A percentile compares a stretch with the other conserved stretches of the same genome.
Conservation (phyloP, 2,888 invertebrate genomes). For the Coenonympha arcania region DNA sequence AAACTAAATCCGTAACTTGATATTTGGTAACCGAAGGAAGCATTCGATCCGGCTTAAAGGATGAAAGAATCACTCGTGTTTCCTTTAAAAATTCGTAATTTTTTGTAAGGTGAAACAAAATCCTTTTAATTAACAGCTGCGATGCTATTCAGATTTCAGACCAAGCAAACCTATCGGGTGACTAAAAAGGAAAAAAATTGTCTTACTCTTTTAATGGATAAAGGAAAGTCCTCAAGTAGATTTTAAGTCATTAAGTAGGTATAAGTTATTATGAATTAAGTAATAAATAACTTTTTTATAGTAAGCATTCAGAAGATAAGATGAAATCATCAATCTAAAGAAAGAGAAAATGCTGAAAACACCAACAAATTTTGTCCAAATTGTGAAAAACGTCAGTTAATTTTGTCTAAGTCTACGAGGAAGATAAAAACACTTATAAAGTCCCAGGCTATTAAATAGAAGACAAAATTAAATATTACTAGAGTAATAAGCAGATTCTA, state of each 20-base stretch:
- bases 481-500: background rate
- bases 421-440: no score
- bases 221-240: no score
- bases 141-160: constrained; percentile 40
- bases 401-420: no score
- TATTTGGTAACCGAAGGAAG: constrained; percentile 36
- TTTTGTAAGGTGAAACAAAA: constrained; percentile 47
- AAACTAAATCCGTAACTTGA: constrained; percentile 41
- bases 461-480: background rate
- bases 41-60: constrained; percentile 43
- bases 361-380: background rate
- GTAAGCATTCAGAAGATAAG: no score
- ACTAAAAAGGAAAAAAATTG: constrained; percentile 2
- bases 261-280: no score
- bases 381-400: background rate
- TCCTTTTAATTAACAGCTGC: constrained; percentile 48
- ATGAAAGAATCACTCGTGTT: constrained; percentile 42
- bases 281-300: no score
- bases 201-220: no score
- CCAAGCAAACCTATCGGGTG: constrained; percentile 32
- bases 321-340: background rate
- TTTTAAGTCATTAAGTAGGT: no score
- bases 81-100: constrained; percentile 36
- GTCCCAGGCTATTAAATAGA: background rate
- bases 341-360: background rate